Evolutionary conservation across 2,113 vertebrate genomes (phyloP).

Genomic region (Barbus barbus): DNA sequence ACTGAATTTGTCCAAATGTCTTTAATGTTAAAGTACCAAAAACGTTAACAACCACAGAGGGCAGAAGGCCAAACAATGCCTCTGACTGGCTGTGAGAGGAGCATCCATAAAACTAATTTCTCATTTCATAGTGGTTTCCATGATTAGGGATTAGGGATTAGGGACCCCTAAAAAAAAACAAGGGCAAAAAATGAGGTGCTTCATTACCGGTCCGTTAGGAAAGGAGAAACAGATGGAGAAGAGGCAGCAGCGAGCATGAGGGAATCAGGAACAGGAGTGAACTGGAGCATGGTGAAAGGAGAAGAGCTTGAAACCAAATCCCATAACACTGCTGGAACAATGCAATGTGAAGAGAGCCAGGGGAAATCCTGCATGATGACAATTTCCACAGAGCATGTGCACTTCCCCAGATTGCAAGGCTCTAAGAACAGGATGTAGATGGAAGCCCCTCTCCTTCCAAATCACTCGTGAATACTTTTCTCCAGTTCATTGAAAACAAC

Average conservation of each 20-base stretch:
- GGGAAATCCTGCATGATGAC: conserved; percentile 26
- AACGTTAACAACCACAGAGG: background rate
- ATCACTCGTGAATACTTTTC: background rate
- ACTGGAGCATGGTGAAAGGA: conserved; percentile 23
- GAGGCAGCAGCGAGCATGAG: conserved; percentile 25
- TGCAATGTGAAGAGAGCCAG: conserved; percentile 24
- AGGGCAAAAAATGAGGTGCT: conserved; percentile 10
- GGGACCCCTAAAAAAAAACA: background rate
- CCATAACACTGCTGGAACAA: conserved; percentile 30
- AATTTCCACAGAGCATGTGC: background rate
- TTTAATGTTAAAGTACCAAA: background rate
- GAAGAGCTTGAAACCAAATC: conserved; percentile 31
- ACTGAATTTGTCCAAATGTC: background rate
- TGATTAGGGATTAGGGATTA: background rate
- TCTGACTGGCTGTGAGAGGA: background rate
- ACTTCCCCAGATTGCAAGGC: background rate
- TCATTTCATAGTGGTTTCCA: background rate
- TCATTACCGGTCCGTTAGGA: conserved; percentile 43
- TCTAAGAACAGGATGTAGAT: background rate
- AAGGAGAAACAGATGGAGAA: conserved; percentile 52
- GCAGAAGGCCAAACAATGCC: background rate
- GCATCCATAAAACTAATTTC: background rate
- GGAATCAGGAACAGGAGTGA: conserved; percentile 31
- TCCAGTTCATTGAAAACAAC: conserved; percentile 22
- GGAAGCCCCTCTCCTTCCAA: conserved; percentile 14